Conservation (phyloP, 2,888 invertebrate genomes). For the Acronicta alni region DNA sequence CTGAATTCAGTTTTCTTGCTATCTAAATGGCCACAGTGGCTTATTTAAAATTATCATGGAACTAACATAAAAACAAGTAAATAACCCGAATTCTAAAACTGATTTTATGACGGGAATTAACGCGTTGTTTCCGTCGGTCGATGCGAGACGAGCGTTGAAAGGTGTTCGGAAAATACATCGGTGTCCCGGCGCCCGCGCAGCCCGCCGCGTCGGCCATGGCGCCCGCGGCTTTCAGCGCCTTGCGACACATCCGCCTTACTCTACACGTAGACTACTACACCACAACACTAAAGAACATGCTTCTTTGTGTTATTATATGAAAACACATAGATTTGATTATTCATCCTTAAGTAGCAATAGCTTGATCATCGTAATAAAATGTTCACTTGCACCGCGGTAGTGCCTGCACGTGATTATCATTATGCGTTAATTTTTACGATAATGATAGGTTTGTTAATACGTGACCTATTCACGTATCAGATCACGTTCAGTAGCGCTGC, state of each 20-base stretch:
- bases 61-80: constrained; percentile 89
- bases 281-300: constrained; percentile 21
- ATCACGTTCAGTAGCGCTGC: constrained; percentile 57
- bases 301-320: constrained; percentile 28
- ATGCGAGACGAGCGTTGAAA: constrained; percentile 88
- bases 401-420: constrained; percentile 67
- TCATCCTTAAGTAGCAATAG: constrained; percentile 3
- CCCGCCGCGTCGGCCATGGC: constrained; percentile 62
- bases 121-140: constrained; percentile 89
- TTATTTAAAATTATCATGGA: constrained; percentile 87
- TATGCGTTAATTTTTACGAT: constrained; percentile 66
- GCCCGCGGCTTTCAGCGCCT: constrained; percentile 69
- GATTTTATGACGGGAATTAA: constrained; percentile 90
- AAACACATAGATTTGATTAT: constrained; percentile 12
- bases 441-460: constrained; percentile 72
- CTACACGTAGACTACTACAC: constrained; percentile 43
- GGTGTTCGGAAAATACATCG: constrained; percentile 86
- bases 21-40: constrained; percentile 85
- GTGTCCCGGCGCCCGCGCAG: constrained; percentile 62
- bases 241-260: constrained; percentile 75
- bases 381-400: constrained; percentile 9
- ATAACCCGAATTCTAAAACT: constrained; percentile 89
- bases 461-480: constrained; percentile 80
- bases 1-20: constrained; percentile 74
- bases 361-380: constrained; percentile 17